phyloP scores from a whole-genome alignment of 2,797 vertebrate genomes.

The Euphonia xanthogaster region DNA sequence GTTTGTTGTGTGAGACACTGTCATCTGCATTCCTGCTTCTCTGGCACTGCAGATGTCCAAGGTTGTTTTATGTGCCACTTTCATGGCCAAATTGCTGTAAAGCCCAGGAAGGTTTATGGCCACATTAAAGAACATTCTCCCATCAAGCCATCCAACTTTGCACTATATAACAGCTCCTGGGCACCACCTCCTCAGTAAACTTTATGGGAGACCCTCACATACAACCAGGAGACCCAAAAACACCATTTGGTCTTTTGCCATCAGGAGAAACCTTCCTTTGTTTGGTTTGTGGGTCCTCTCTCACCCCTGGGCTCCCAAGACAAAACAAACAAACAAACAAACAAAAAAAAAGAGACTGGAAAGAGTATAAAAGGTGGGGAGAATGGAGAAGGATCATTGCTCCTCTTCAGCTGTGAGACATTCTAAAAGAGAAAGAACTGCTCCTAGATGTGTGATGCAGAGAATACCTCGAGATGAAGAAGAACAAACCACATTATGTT shows the following conservation, averaged over 20 bases:
- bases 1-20: not conserved
- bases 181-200: not conserved
- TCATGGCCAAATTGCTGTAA: not conserved
- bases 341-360: not conserved
- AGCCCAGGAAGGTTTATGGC: not conserved
- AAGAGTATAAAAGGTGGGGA: not conserved
- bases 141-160: not conserved
- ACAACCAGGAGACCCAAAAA: not conserved
- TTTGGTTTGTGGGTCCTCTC: not conserved
- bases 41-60: not conserved
- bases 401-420: not conserved
- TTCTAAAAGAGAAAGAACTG: not conserved
- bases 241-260: not conserved
- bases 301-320: not conserved
- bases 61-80: not conserved
- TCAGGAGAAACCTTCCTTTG: not conserved
- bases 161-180: not conserved
- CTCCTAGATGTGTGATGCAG: not conserved
- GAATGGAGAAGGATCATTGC: not conserved
- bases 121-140: not conserved
- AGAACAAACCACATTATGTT: not conserved
- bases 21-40: not conserved
- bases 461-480: not conserved
- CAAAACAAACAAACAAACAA: not conserved
- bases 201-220: not conserved